A percentile compares a stretch with the other conserved stretches of the same genome.
Evolutionary conservation across 2,113 vertebrate species (phyloP).

Genomic region (Lepus europaeus): DNA sequence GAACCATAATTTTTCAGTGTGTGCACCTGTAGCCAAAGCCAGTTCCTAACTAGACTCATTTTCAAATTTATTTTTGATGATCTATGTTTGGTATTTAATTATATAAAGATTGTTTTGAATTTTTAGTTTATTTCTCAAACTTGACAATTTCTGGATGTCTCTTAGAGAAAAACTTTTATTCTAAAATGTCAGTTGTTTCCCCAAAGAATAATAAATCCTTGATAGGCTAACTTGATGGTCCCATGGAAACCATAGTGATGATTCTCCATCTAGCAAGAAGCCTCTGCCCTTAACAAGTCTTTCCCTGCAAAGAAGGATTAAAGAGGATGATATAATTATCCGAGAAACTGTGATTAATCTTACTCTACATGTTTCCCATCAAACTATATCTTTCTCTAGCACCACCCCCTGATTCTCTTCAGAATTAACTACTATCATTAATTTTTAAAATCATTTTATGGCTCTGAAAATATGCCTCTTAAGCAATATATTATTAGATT

Average conservation of each 20-base stretch:
- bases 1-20: slow-evolving; percentile 18
- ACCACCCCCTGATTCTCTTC: not conserved
- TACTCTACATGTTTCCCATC: slow-evolving; percentile 4
- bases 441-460: slow-evolving; percentile 57
- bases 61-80: slow-evolving; percentile 60
- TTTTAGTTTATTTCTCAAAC: slow-evolving; percentile 4
- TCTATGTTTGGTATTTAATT: slow-evolving; percentile 29
- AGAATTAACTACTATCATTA: slow-evolving; percentile 59
- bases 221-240: slow-evolving; percentile 9
- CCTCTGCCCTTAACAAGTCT: slow-evolving; percentile 53
- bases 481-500: slow-evolving; percentile 53
- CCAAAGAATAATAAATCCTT: slow-evolving; percentile 37
- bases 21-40: slow-evolving; percentile 1
- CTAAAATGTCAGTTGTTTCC: slow-evolving; percentile 27
- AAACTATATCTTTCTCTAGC: not conserved
- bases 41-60: slow-evolving; percentile 30
- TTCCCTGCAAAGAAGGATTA: slow-evolving; percentile 58
- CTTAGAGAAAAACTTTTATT: slow-evolving; percentile 55
- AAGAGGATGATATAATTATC: slow-evolving; percentile 43
- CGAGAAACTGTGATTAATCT: slow-evolving; percentile 70
- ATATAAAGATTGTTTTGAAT: slow-evolving; percentile 37
- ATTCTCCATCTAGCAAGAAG: slow-evolving; percentile 32
- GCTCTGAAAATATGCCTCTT: slow-evolving; percentile 58
- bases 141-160: slow-evolving; percentile 38
- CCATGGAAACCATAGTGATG: not conserved